phyloP scores from a whole-genome alignment of 2,888 invertebrate genomes.

The Morpho helenor region DNA sequence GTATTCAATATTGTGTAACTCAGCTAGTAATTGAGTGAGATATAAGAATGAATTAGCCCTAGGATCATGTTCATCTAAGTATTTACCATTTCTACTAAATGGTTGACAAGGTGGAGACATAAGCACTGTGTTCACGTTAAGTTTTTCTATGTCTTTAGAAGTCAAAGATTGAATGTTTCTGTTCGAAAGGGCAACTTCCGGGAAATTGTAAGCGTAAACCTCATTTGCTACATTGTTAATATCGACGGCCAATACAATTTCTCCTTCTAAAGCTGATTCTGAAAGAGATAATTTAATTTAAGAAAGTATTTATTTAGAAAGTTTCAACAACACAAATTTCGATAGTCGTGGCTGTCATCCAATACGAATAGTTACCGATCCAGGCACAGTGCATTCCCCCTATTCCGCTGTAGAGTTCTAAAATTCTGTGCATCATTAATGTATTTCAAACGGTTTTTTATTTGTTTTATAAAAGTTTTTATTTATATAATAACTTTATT shows the following conservation, averaged over 20 bases:
- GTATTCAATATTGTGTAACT: slow-evolving; percentile 80
- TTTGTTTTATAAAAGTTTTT: too few relatives aligned
- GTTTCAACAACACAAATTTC: too few relatives aligned
- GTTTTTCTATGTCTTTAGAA: slow-evolving; percentile 80
- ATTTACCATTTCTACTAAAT: slow-evolving; percentile 93
- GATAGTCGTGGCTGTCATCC: too few relatives aligned
- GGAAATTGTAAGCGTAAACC: slow-evolving; percentile 90
- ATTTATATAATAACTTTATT: too few relatives aligned
- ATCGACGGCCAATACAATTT: slow-evolving; percentile 89
- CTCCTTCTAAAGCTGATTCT: slow-evolving; percentile 84
- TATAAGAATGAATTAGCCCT: slow-evolving; percentile 90
- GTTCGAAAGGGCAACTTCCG: slow-evolving; percentile 79
- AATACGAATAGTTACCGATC: slow-evolving; percentile 76
- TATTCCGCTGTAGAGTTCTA: slow-evolving; percentile 96
- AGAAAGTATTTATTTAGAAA: too few relatives aligned
- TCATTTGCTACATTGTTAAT: slow-evolving; percentile 91
- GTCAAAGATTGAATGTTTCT: slow-evolving; percentile 90
- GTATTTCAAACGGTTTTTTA: neutral
- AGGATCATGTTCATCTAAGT: slow-evolving; percentile 86
- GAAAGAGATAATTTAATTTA: slow-evolving; percentile 41
- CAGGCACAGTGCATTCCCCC: slow-evolving; percentile 98
- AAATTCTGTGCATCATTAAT: slow-evolving; percentile 69
- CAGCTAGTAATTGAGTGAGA: slow-evolving; percentile 84
- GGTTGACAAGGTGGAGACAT: slow-evolving; percentile 99
- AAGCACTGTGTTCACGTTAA: slow-evolving; percentile 86